Evolutionary conservation across 1,140 invertebrate genomes (phyloP).

Genomic region (Adelges cooleyi): DNA sequence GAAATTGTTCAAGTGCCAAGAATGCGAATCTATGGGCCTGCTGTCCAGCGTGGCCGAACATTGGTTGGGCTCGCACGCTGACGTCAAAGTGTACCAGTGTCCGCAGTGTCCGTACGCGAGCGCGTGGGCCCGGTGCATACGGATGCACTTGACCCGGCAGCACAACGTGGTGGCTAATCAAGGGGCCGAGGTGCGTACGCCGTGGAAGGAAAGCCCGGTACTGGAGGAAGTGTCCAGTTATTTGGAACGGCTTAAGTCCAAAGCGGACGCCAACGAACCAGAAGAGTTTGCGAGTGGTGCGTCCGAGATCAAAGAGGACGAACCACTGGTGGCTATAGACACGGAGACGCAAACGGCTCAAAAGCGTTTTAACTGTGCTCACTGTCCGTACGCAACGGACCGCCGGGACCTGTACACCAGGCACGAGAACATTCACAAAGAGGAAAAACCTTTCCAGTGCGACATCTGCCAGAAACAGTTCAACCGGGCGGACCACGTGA

Average conservation of each 20-base stretch:
- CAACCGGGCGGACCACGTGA: slow-evolving; percentile 87
- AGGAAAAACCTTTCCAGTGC: slow-evolving; percentile 86
- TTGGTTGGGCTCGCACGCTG: slow-evolving; percentile 68
- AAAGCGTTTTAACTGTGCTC: slow-evolving; percentile 72
- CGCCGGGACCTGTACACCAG: slow-evolving; percentile 85
- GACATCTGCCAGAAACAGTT: slow-evolving; percentile 85
- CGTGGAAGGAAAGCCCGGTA: slow-evolving; percentile 58
- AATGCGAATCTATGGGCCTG: slow-evolving; percentile 67
- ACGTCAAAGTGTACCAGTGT: slow-evolving; percentile 59
- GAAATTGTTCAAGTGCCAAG: slow-evolving; percentile 59
- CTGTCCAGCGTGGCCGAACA: slow-evolving; percentile 68
- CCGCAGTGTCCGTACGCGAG: slow-evolving; percentile 59
- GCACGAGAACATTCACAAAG: slow-evolving; percentile 90
- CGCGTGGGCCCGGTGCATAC: slow-evolving; percentile 60
- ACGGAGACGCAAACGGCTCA: slow-evolving; percentile 31
- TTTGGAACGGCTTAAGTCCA: slow-evolving; percentile 52
- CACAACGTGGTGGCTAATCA: slow-evolving; percentile 43
- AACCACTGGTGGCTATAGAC: neutral
- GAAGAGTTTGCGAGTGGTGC: neutral
- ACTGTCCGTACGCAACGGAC: slow-evolving; percentile 81
- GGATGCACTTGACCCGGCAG: slow-evolving; percentile 57
- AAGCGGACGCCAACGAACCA: slow-evolving; percentile 40
- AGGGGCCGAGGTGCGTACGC: slow-evolving; percentile 32
- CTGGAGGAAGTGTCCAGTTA: slow-evolving; percentile 60
- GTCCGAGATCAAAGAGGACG: neutral